Conservation (phyloP, 2,888 invertebrate species). For the Lysandra coridon region DNA sequence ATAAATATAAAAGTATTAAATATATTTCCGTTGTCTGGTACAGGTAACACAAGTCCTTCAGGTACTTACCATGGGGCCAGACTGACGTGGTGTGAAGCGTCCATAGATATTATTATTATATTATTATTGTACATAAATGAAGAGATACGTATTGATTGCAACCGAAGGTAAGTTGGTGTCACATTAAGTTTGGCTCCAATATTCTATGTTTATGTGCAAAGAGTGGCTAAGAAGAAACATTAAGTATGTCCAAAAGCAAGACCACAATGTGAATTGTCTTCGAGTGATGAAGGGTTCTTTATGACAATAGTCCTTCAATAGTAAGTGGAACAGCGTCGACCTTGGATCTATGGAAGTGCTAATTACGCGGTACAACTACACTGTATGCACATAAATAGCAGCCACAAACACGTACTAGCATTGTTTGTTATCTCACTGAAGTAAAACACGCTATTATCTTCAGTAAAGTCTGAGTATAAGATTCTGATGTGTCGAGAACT, state of each 20-base stretch:
- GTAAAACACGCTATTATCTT: conserved; percentile 6
- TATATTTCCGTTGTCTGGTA: too few relatives aligned
- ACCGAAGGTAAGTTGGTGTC: not conserved
- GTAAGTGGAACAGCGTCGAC: conserved; percentile 25
- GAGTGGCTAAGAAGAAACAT: too few relatives aligned
- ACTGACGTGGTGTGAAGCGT: too few relatives aligned
- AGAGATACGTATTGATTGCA: not conserved
- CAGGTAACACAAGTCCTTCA: too few relatives aligned
- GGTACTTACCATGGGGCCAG: too few relatives aligned
- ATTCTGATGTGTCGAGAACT: not conserved
- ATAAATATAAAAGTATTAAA: too few relatives aligned
- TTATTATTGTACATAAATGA: not conserved
- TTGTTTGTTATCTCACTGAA: conserved; percentile 8
- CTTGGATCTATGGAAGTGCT: conserved; percentile 35
- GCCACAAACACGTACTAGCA: conserved; percentile 24
- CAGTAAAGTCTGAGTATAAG: not conserved
- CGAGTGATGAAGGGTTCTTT: not conserved
- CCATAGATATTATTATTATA: too few relatives aligned
- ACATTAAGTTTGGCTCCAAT: too few relatives aligned
- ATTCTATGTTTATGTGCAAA: not conserved
- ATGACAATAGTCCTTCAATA: conserved; percentile 19
- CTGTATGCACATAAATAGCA: conserved; percentile 35
- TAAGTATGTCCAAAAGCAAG: not conserved
- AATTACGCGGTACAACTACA: conserved; percentile 38
- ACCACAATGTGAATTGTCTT: not conserved